phyloP scores from a whole-genome alignment of 2,797 vertebrate genomes.

The Petrocephalus schoutedeni region DNA sequence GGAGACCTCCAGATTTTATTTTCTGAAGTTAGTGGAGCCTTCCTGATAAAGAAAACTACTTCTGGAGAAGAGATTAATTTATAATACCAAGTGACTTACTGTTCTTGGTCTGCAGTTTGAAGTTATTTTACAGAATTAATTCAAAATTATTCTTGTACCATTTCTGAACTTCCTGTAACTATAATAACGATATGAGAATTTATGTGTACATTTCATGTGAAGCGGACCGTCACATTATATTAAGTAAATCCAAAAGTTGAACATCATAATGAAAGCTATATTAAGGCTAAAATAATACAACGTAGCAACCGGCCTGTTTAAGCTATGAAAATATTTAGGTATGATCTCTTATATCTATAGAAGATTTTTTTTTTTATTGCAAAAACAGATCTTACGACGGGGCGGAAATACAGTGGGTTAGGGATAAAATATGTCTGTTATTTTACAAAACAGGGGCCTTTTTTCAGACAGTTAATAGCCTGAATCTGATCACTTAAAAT shows the following conservation, averaged over 20 bases:
- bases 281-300: slow-evolving; percentile 47
- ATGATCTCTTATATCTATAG: slow-evolving; percentile 44
- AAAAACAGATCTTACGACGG: slow-evolving; percentile 40
- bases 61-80: background rate
- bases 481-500: slow-evolving; percentile 32
- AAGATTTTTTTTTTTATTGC: slow-evolving; percentile 34
- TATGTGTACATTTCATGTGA: background rate
- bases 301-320: slow-evolving; percentile 36
- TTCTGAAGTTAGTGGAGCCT: slow-evolving; percentile 15
- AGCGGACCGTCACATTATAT: background rate
- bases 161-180: background rate
- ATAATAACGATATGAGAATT: background rate
- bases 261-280: slow-evolving; percentile 28
- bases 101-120: background rate
- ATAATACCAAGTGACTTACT: background rate
- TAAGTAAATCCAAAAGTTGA: background rate
- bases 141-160: background rate
- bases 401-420: slow-evolving; percentile 47
- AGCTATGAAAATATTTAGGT: slow-evolving; percentile 58
- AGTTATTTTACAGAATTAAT: background rate
- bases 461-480: slow-evolving; percentile 37
- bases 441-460: slow-evolving; percentile 45
- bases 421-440: slow-evolving; percentile 42
- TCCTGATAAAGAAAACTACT: background rate
- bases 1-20: slow-evolving; percentile 37